Evolutionary conservation across 2,888 invertebrate genomes (phyloP).

Genomic region (Agapostemon virescens): DNA sequence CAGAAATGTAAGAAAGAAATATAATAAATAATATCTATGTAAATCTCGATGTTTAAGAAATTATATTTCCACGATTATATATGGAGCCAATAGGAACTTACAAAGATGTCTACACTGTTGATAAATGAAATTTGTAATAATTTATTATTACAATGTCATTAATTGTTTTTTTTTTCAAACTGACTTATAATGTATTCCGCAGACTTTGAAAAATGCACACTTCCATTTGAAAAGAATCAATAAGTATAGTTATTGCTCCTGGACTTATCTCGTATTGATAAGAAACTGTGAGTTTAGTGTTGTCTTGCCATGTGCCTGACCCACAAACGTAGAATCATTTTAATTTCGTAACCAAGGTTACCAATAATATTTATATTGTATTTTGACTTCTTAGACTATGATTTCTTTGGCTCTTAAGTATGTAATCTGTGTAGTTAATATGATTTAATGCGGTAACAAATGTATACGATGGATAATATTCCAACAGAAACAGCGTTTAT

Average conservation of each 20-base stretch:
- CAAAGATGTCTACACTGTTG: too few species aligned
- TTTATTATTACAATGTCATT: background rate
- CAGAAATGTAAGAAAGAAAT: slow-evolving; percentile 8
- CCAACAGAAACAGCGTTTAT: too few species aligned
- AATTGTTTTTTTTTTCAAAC: background rate
- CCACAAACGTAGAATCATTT: background rate
- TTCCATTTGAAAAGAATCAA: background rate
- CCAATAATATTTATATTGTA: too few species aligned
- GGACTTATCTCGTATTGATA: slow-evolving; percentile 38
- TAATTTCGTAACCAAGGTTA: too few species aligned
- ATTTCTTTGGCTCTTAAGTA: too few species aligned
- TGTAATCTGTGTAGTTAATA: too few species aligned
- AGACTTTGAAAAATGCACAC: background rate
- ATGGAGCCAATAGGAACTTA: background rate
- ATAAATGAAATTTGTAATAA: background rate
- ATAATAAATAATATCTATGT: slow-evolving; percentile 3
- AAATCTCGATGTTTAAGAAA: background rate
- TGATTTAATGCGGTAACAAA: too few species aligned
- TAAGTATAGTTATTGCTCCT: slow-evolving; percentile 4
- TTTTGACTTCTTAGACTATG: too few species aligned
- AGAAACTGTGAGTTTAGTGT: background rate
- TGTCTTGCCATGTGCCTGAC: too few species aligned
- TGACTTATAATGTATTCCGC: too few species aligned
- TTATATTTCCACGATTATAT: background rate
- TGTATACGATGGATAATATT: too few species aligned